phyloP scores from a whole-genome alignment of 2,797 vertebrate genomes.

The Intellagama lesueurii region DNA sequence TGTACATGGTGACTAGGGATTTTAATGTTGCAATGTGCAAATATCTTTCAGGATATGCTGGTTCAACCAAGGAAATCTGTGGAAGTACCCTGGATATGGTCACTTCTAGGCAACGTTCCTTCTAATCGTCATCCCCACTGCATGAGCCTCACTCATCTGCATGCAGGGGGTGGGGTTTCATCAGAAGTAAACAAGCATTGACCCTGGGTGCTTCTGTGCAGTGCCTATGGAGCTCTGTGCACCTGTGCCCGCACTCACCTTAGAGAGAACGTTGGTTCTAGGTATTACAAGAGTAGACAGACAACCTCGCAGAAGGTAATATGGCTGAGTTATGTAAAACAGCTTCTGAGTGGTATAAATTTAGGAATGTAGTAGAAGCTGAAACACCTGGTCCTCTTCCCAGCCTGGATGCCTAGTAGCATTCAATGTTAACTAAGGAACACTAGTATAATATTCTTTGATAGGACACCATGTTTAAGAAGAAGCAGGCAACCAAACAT shows the following conservation, averaged over 20 bases:
- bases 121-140: too few relatives aligned
- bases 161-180: too few relatives aligned
- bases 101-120: not conserved
- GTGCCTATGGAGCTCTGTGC: too few relatives aligned
- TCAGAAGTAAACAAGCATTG: too few relatives aligned
- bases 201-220: too few relatives aligned
- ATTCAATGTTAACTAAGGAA: slow-evolving; percentile 21
- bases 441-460: not conserved
- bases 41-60: not conserved
- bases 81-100: not conserved
- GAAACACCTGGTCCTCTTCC: slow-evolving; percentile 10
- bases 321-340: not conserved
- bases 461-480: not conserved
- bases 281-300: not conserved
- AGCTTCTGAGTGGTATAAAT: slow-evolving; percentile 10
- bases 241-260: too few relatives aligned
- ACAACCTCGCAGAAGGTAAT: not conserved
- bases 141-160: too few relatives aligned
- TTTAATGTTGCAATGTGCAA: not conserved
- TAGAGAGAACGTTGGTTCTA: not conserved
- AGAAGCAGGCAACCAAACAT: not conserved
- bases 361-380: not conserved
- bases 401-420: not conserved
- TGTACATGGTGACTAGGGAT: not conserved
- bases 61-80: not conserved